Evolutionary conservation across 2,797 vertebrate species (phyloP), one percentile per base, ranked within the genome.

Genomic region (Pteropus rufus): DNA sequence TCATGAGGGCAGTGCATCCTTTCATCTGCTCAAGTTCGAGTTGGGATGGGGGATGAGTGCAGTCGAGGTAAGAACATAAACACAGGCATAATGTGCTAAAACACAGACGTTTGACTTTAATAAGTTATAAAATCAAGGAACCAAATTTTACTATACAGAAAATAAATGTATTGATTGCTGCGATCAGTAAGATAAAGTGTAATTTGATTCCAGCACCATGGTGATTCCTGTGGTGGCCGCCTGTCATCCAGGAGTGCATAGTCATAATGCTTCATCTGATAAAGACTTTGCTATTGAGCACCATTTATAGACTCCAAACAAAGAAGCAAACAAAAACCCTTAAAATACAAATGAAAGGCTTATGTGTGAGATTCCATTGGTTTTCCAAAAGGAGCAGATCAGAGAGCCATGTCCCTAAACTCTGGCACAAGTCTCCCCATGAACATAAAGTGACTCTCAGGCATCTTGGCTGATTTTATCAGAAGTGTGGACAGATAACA

Each of bases 61-160:
- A 58, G 24, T 79, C 7, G 82, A 96, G 92, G 96, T 95, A 98
- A 97, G 97, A 98, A 93, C 49, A 96, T 96, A 97, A 96, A 98
- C 89, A 36, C 92, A 83, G 73, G 72, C 65, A 69, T 69, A 26
- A 94, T 98, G 98, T 99, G 99, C 99, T 99, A 99, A 99, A 99
- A 98, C 98, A 99, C 97, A 99, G 98, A 98, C 97, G 98, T 98
- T 98, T 97, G 98, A 98, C 98, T 99, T 99, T 99, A 99, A 99
- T 99, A 99, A 99, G 99, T 99, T 99, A 99, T 98, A 98, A 99
- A 99, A 99, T 99, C 99, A 99, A 99, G 98, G 98, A 98, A 97
- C 99, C 98, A 99, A 98, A 99, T 97, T 98, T 99, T 99, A 99
- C 99, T 93, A 98, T 98, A 99, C 99, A 99, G 98, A 97, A 98